phyloP scores from a whole-genome alignment of 2,113 vertebrate genomes.

The Mormyrus lacerda region DNA sequence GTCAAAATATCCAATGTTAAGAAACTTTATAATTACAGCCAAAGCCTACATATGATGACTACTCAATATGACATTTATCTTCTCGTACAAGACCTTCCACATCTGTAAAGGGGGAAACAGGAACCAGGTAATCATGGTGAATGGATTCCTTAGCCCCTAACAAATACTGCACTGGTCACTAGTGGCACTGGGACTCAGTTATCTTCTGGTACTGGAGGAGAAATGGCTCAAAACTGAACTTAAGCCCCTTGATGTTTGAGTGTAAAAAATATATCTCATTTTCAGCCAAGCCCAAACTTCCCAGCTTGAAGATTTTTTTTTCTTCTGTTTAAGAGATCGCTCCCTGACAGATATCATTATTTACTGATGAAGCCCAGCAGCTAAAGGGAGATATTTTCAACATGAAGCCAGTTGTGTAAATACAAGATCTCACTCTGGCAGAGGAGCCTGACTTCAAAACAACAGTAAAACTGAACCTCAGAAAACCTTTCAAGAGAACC shows the following conservation, averaged over 20 bases:
- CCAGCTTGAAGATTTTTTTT: slow-evolving; percentile 16
- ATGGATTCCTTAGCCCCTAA: background rate
- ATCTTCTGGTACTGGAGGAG: slow-evolving; percentile 17
- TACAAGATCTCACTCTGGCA: slow-evolving; percentile 72
- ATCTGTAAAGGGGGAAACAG: background rate
- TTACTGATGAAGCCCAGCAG: slow-evolving; percentile 56
- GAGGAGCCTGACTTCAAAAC: slow-evolving; percentile 79
- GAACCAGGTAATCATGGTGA: slow-evolving; percentile 7
- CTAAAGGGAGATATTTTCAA: slow-evolving; percentile 64
- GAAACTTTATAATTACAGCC: background rate
- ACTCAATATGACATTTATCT: slow-evolving; percentile 13
- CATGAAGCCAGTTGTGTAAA: slow-evolving; percentile 87
- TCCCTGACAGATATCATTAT: slow-evolving; percentile 46
- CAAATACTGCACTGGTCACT: slow-evolving; percentile 19
- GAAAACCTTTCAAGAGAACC: slow-evolving; percentile 69
- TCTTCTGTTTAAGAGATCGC: slow-evolving; percentile 25
- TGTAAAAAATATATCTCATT: slow-evolving; percentile 23
- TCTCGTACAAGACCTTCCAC: background rate
- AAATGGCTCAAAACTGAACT: background rate
- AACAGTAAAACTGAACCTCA: slow-evolving; percentile 78
- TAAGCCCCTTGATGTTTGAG: background rate
- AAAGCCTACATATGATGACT: background rate
- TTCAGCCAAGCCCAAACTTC: slow-evolving; percentile 13
- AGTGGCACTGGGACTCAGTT: slow-evolving; percentile 15
- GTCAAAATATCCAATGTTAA: background rate